Percentiles rank a stretch among this genome's conserved stretches.
Conservation (phyloP, 2,113 vertebrate species). For the Centropristis striata region DNA sequence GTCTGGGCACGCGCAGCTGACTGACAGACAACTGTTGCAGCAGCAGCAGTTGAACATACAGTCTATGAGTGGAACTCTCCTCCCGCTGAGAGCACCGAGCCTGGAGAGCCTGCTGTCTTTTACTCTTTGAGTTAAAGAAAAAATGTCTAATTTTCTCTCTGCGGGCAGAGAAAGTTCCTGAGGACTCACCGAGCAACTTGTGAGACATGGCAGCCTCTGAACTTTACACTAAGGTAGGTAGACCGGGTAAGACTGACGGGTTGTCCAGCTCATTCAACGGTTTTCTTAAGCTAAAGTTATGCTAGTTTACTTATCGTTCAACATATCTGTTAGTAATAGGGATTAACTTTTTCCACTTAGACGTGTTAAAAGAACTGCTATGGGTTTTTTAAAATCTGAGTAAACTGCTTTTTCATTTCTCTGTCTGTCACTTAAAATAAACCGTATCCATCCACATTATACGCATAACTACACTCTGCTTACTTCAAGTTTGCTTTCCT, state of each 20-base stretch:
- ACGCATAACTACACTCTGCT: constrained; percentile 27
- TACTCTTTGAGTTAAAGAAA: not conserved
- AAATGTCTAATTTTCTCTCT: not conserved
- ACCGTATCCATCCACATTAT: constrained; percentile 3
- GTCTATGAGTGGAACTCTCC: not conserved
- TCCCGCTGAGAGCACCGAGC: not conserved
- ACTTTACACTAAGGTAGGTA: constrained; percentile 93
- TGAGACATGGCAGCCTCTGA: constrained; percentile 88
- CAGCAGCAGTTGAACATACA: too few species aligned
- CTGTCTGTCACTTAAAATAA: not conserved
- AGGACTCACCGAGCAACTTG: not conserved
- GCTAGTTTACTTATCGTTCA: not conserved
- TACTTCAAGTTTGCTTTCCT: not conserved
- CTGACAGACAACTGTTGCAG: constrained; percentile 11
- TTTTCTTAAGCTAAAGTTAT: constrained; percentile 9
- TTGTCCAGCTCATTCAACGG: not conserved
- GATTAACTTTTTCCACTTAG: not conserved
- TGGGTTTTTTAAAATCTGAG: fast-evolving
- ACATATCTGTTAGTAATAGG: not conserved
- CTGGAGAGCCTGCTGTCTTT: not conserved
- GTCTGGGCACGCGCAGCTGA: constrained; percentile 39
- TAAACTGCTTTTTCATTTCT: not conserved
- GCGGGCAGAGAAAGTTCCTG: not conserved
- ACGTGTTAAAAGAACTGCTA: not conserved
- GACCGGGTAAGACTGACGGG: not conserved